Evolutionary conservation across 2,113 vertebrate genomes (phyloP).

Genomic region (Anser cygnoides): DNA sequence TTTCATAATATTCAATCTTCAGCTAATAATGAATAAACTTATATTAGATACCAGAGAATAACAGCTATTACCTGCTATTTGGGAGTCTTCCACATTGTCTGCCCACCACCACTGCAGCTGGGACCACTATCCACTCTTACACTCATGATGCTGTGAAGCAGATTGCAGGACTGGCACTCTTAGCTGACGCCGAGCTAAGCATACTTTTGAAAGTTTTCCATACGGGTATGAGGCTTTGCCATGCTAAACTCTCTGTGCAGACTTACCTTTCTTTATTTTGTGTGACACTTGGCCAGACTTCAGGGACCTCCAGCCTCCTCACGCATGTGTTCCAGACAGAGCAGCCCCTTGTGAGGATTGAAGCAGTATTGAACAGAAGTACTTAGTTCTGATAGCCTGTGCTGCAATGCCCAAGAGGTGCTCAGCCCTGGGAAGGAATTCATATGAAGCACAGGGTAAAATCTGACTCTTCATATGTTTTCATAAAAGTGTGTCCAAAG

Average conservation of each 20-base stretch:
- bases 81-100: neutral
- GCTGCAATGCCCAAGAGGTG: neutral
- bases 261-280: neutral
- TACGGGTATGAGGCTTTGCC: neutral
- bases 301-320: neutral
- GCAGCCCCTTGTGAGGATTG: accelerated
- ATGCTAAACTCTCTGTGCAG: neutral
- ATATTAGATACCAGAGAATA: neutral
- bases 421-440: neutral
- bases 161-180: neutral
- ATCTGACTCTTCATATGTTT: neutral
- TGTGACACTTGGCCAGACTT: neutral
- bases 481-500: neutral
- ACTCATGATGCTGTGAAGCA: neutral
- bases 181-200: neutral
- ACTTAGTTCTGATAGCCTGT: neutral
- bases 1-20: neutral
- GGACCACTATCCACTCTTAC: neutral
- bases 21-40: neutral
- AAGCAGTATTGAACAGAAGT: neutral
- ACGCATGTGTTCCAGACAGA: neutral
- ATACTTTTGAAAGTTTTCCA: neutral
- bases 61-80: neutral
- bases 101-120: neutral
- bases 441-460: neutral